These are phyloP conservation scores for Bombus sylvicola DNA, from an alignment of 1,140 invertebrate species.

Conservation along the genomic window DNA sequence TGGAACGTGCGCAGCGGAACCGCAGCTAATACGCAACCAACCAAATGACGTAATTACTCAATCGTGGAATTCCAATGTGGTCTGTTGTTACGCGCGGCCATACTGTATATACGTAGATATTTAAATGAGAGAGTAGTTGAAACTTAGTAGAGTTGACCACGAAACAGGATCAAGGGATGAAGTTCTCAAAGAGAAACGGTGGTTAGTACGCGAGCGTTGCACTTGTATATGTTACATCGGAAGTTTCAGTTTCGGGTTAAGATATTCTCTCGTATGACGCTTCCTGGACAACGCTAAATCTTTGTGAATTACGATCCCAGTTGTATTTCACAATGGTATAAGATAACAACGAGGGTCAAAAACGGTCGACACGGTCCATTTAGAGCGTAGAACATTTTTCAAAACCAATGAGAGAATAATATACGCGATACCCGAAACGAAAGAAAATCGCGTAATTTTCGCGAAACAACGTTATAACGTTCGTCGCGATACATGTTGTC, in stretches of 20 bases:
- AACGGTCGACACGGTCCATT: neutral
- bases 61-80: constrained; percentile 51
- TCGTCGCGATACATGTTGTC: neutral
- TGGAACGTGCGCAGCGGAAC: neutral
- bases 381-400: neutral
- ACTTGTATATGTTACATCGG: constrained; percentile 48
- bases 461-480: neutral
- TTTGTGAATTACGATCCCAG: constrained; percentile 28
- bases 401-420: neutral
- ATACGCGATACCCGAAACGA: neutral
- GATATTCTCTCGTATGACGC: constrained; percentile 24
- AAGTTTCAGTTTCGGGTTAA: constrained; percentile 34
- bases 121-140: constrained; percentile 54
- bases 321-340: neutral
- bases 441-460: neutral
- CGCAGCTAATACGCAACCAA: constrained; percentile 5
- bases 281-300: neutral
- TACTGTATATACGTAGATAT: constrained; percentile 35
- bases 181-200: constrained; percentile 53
- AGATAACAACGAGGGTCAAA: neutral
- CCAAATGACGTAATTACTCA: constrained; percentile 47
- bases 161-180: constrained; percentile 57
- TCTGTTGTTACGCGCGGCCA: constrained; percentile 2
- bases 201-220: neutral
- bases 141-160: constrained; percentile 59